Percentiles rank a stretch among this genome's conserved stretches.
Evolutionary conservation across 1,140 invertebrate genomes (phyloP).

Genomic region (Centruroides sculpturatus): DNA sequence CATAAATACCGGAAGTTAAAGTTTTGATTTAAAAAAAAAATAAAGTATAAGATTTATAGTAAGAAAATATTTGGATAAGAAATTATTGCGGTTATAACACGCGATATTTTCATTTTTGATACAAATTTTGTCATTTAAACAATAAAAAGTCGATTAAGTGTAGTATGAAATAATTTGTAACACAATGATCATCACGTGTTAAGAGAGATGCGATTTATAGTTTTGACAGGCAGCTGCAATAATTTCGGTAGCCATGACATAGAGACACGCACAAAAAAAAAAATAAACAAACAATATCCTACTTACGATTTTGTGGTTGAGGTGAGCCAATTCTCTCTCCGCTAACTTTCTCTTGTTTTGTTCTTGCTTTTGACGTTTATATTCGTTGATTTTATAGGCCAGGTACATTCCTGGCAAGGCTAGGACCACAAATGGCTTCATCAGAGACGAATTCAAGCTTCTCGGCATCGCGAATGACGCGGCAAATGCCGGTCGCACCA

Average conservation of each 20-base stretch:
- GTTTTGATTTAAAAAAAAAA: no score
- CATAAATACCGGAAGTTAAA: no score
- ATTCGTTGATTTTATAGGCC: constrained; percentile 77
- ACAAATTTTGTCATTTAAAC: no score
- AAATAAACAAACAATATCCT: not conserved
- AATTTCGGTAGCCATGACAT: not conserved
- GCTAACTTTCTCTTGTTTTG: constrained; percentile 60
- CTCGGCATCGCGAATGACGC: not conserved
- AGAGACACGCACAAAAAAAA: not conserved
- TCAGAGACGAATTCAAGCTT: constrained; percentile 38
- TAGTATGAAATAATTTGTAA: no score
- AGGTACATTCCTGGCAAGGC: constrained; percentile 74
- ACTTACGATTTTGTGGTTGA: constrained; percentile 83
- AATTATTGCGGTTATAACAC: no score
- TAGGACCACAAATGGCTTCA: constrained; percentile 45
- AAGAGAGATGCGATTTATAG: no score
- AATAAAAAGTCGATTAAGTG: no score
- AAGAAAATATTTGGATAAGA: no score
- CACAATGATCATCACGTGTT: no score
- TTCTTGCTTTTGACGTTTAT: constrained; percentile 64
- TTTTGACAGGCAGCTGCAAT: no score
- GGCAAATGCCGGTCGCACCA: not conserved
- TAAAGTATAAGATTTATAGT: no score
- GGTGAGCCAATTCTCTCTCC: constrained; percentile 64
- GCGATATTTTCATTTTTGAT: no score